A percentile compares a stretch with the other conserved stretches of the same genome.
Evolutionary conservation across 2,113 vertebrate species (phyloP).

Genomic region (Gymnobelideus leadbeateri): DNA sequence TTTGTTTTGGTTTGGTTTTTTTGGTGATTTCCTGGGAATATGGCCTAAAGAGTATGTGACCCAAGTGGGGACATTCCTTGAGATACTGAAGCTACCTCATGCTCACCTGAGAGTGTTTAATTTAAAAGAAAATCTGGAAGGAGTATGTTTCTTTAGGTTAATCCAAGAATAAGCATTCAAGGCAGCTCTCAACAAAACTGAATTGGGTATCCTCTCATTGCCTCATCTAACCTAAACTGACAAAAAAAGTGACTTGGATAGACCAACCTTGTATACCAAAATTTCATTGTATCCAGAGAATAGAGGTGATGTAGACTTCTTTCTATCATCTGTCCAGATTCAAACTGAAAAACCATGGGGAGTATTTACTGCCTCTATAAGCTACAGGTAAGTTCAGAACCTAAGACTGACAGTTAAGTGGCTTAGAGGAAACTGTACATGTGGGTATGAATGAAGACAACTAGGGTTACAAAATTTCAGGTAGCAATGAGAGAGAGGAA

Average conservation of each 20-base stretch:
- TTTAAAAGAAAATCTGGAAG: background rate
- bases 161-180: background rate
- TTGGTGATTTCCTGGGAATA: background rate
- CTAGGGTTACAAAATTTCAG: background rate
- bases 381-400: background rate
- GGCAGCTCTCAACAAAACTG: background rate
- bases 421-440: background rate
- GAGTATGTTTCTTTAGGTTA: background rate
- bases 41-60: background rate
- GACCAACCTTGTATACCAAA: background rate
- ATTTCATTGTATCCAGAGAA: conserved; percentile 9
- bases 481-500: background rate
- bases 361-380: conserved; percentile 3
- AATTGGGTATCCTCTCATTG: background rate
- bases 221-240: background rate
- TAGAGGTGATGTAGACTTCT: background rate
- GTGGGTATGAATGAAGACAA: background rate
- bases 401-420: background rate
- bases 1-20: background rate
- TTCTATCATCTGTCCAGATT: background rate
- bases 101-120: background rate
- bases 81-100: background rate
- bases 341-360: background rate
- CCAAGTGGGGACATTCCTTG: background rate
- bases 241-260: background rate